Evolutionary conservation across 2,888 invertebrate species (phyloP), one percentile per base, ranked within the genome.

Genomic region (Harpalus rubripes): DNA sequence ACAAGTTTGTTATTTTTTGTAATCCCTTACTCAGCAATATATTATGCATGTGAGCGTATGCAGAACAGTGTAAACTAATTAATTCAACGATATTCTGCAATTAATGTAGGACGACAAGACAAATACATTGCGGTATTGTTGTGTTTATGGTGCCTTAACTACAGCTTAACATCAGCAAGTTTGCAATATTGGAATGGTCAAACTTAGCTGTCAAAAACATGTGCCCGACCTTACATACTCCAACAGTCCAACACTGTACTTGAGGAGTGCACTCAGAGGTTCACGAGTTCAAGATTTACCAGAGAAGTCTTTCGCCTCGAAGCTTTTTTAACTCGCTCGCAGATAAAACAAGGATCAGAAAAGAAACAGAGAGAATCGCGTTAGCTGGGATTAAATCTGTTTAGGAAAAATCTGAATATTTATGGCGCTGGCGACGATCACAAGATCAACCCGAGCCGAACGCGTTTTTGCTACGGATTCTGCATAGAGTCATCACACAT

Each of bases 321-420:
- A 12, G 44, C 8, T 56, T 78, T 74, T 74, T 58, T 52, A 76
- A 56, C 76, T 22, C 56, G 78, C 63, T 68, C 41, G 26, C 22
- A 56, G 81, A 81, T 68, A 81, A 81, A 81, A 81, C 68, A 81
- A 81, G 81, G 68, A 52, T 81, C 81, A 81, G 81, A 68, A 81
- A 81, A 81, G 81, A 81, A 81, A 81, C 68, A 81, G 81, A 81
- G 81, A 81, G 68, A 81, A 81, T 81, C 81, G 68, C 81, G 81
- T 81, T 81, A 81, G 81, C 81, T 10, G 32, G 82, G 74, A 74
- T 82, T 82, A 82, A 82, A 81, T 81, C 68, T 72, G 81, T 81
- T 81, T 82, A 72, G 16, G 82, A 81, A 81, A 82, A 82, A 82
- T 82, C 74, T 82, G 82, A 82, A 82, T 82, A 82, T 82, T 82